These are phyloP conservation scores for Pseudococcus longispinus DNA, from an alignment of 2,888 invertebrate species.

Conservation along the genomic window DNA sequence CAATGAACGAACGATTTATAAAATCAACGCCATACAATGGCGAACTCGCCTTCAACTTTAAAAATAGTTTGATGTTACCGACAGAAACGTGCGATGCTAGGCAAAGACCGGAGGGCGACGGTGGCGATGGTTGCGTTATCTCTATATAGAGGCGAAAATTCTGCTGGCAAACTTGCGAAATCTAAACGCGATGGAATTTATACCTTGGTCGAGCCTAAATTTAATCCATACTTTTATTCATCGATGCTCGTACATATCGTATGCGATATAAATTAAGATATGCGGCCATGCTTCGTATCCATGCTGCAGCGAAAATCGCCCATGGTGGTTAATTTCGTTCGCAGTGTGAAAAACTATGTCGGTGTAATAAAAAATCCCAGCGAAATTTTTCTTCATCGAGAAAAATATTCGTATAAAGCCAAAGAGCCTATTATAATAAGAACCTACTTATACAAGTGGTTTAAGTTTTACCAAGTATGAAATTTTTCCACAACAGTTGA, in stretches of 20 bases:
- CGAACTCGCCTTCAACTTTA: conserved; percentile 34
- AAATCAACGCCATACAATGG: conserved; percentile 52
- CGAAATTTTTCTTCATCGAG: neutral
- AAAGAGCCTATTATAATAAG: conserved; percentile 1
- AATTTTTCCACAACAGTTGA: neutral
- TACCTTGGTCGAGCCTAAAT: neutral
- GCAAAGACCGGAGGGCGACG: neutral
- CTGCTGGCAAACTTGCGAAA: conserved; percentile 25
- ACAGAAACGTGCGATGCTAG: neutral
- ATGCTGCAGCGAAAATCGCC: neutral
- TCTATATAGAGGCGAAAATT: neutral
- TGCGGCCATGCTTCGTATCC: neutral
- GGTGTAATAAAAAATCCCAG: neutral
- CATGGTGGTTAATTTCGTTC: neutral
- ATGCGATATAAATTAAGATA: neutral
- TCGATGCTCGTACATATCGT: conserved; percentile 1
- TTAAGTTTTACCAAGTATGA: conserved; percentile 9
- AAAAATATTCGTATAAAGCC: neutral
- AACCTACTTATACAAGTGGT: conserved; percentile 19
- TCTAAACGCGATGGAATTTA: neutral
- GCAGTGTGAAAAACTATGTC: neutral
- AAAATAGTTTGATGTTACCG: conserved; percentile 49
- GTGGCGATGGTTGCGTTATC: neutral
- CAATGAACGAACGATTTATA: conserved; percentile 56
- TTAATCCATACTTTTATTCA: neutral